Percentiles rank a stretch among this genome's conserved stretches.
Evolutionary conservation across 30 jellyfish, hydroid and myxozoan genomes (phyloP).

Genomic region (Hydractinia echinata): DNA sequence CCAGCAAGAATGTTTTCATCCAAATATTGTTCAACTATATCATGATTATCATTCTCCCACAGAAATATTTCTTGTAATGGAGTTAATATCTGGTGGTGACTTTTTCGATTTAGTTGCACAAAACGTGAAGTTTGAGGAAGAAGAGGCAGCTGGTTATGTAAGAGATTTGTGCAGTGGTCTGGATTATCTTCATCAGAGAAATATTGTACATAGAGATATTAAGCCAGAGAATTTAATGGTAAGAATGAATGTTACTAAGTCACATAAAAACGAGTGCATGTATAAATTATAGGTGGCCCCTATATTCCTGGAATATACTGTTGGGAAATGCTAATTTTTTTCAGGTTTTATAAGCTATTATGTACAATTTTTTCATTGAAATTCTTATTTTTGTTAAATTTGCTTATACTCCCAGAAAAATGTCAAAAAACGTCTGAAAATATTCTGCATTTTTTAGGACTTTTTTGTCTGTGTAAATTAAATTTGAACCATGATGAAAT

Average conservation of each 20-base stretch:
- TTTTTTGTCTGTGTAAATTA: too few relatives aligned
- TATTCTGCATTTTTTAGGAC: too few relatives aligned
- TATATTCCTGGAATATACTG: not conserved
- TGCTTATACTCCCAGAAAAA: too few relatives aligned
- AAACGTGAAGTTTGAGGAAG: slow-evolving; percentile 67
- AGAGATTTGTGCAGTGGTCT: slow-evolving; percentile 85
- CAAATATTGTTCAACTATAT: slow-evolving; percentile 69
- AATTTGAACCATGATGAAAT: not conserved
- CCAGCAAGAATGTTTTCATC: slow-evolving; percentile 69
- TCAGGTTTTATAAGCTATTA: not conserved
- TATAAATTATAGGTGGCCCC: too few relatives aligned
- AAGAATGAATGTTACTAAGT: slow-evolving; percentile 15
- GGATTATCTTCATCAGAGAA: slow-evolving; percentile 75
- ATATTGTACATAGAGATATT: slow-evolving; percentile 85
- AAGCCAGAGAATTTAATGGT: slow-evolving; percentile 96
- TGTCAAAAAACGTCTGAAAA: too few relatives aligned
- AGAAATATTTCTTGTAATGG: slow-evolving; percentile 85
- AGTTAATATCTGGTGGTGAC: slow-evolving; percentile 91
- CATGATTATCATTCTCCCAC: slow-evolving; percentile 64
- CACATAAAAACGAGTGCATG: too few relatives aligned
- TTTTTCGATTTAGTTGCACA: slow-evolving; percentile 80
- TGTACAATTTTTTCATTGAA: not conserved
- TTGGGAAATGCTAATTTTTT: not conserved
- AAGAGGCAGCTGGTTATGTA: slow-evolving; percentile 67
- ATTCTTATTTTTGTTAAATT: not conserved